A percentile compares a stretch with the other conserved stretches of the same genome.
phyloP scores from a whole-genome alignment of 2,113 vertebrate species.

The cat (Felis catus) region DNA sequence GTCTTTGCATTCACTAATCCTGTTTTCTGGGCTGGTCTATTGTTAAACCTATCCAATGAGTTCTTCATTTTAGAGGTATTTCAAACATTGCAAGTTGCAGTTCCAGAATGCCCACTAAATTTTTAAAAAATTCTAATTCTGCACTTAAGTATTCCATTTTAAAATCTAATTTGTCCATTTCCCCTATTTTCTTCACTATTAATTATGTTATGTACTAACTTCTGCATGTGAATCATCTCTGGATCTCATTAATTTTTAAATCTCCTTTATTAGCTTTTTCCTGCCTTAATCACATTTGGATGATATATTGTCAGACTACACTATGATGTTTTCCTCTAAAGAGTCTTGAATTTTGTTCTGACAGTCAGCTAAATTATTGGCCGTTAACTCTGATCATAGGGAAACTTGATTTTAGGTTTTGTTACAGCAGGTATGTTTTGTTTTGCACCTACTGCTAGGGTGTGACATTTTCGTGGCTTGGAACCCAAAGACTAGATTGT shows the following conservation, averaged over 20 bases:
- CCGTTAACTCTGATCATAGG: neutral
- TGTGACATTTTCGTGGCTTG: neutral
- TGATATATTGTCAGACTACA: neutral
- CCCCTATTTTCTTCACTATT: neutral
- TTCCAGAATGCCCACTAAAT: neutral
- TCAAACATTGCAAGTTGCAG: neutral
- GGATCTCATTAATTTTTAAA: neutral
- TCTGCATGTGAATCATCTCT: neutral
- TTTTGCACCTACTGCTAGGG: neutral
- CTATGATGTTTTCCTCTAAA: neutral
- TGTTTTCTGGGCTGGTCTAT: neutral
- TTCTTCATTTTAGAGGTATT: neutral
- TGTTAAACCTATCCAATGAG: neutral
- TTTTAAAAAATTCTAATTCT: neutral
- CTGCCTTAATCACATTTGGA: neutral
- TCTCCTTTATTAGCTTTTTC: neutral
- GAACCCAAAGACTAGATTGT: neutral
- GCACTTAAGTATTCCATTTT: neutral
- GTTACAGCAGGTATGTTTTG: neutral
- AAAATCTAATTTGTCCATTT: neutral
- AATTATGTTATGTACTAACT: neutral
- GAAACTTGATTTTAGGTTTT: neutral
- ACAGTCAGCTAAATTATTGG: neutral
- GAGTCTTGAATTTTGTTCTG: neutral
- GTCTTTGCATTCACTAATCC: neutral